These are phyloP conservation scores for Clarias batrachus DNA, from an alignment of 2,113 vertebrate genomes.

Conservation along the genomic window DNA sequence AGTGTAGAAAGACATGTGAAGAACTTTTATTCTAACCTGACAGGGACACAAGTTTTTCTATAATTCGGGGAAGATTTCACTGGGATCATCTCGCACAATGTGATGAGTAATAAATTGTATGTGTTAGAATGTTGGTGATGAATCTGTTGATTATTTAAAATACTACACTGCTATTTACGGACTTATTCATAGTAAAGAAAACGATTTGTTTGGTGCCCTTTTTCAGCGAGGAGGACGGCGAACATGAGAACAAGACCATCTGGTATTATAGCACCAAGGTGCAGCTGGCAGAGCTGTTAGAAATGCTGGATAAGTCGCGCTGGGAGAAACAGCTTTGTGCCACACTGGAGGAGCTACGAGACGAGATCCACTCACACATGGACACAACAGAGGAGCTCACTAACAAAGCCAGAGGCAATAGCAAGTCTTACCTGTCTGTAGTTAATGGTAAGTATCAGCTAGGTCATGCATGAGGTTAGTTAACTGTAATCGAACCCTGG, in stretches of 20 bases:
- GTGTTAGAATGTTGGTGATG: not conserved
- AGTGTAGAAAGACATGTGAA: too few relatives aligned
- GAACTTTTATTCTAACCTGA: not conserved
- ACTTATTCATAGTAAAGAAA: not conserved
- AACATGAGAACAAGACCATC: slow-evolving; percentile 87
- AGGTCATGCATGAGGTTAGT: not conserved
- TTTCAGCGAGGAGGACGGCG: slow-evolving; percentile 88
- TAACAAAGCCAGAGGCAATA: slow-evolving; percentile 89
- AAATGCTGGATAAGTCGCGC: slow-evolving; percentile 85
- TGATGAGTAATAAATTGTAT: not conserved
- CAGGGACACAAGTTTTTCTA: not conserved
- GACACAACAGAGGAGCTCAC: slow-evolving; percentile 93
- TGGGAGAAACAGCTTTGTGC: slow-evolving; percentile 91
- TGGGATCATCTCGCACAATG: not conserved
- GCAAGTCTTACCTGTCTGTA: slow-evolving; percentile 87
- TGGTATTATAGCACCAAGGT: slow-evolving; percentile 96
- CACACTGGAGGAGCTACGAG: slow-evolving; percentile 87
- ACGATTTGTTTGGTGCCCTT: not conserved
- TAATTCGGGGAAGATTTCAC: not conserved
- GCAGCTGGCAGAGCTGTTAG: slow-evolving; percentile 87
- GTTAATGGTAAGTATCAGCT: slow-evolving; percentile 80
- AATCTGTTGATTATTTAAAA: not conserved
- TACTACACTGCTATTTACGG: not conserved
- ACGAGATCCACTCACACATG: slow-evolving; percentile 93
- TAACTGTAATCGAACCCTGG: not conserved